Conservation (phyloP, 2,888 invertebrate species). For the Lycaena phlaeas region DNA sequence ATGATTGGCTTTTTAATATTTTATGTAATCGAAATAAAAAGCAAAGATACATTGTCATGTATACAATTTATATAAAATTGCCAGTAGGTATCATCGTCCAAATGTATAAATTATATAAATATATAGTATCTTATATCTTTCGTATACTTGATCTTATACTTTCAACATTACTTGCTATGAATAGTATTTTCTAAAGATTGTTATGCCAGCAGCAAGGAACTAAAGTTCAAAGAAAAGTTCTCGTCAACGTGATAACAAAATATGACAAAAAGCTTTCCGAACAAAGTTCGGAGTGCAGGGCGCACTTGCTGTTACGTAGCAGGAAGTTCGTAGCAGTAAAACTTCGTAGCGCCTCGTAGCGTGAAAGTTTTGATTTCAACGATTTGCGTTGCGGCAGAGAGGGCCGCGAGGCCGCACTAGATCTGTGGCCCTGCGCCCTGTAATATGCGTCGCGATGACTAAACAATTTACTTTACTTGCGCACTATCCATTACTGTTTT, state of each 20-base stretch:
- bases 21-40: constrained; percentile 3
- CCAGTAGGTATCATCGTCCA: too few species aligned
- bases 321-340: constrained; percentile 73
- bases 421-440: constrained; percentile 48
- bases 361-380: constrained; percentile 74
- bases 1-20: constrained; percentile 6
- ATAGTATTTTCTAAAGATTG: too few species aligned
- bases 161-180: too few species aligned
- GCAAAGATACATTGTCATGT: too few species aligned
- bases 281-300: constrained; percentile 69
- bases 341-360: constrained; percentile 73
- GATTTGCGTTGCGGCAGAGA: constrained; percentile 69
- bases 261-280: constrained; percentile 67
- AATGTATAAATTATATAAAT: too few species aligned
- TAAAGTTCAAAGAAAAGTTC: constrained; percentile 31
- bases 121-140: too few species aligned
- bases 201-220: neutral
- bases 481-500: constrained; percentile 27
- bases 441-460: constrained; percentile 23
- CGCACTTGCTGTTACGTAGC: constrained; percentile 62
- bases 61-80: too few species aligned
- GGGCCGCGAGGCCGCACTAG: constrained; percentile 63
- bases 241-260: constrained; percentile 59
- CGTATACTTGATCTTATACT: too few species aligned
- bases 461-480: constrained; percentile 5